Evolutionary conservation across 2,797 vertebrate species (phyloP).

Genomic region (Sebastolobus altivelis): DNA sequence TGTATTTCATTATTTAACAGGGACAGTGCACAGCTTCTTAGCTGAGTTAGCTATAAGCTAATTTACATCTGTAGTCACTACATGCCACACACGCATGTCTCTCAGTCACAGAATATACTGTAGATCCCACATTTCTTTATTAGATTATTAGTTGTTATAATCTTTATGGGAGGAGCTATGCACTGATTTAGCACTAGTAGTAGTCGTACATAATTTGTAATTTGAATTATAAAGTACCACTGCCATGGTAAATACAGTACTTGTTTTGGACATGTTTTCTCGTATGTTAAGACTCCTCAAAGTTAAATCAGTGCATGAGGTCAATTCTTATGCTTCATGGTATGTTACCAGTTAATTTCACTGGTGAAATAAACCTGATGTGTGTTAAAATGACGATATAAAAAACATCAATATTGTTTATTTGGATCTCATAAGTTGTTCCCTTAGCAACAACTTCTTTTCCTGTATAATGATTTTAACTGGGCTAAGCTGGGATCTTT

Average conservation of each 20-base stretch:
- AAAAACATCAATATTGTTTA: background rate
- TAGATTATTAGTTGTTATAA: conserved; percentile 14
- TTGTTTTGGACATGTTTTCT: background rate
- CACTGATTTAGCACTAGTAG: background rate
- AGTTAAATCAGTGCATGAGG: background rate
- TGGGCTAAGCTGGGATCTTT: no score
- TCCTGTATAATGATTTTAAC: background rate
- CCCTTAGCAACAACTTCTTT: background rate
- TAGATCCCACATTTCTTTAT: background rate
- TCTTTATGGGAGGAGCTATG: background rate
- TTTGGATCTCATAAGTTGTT: background rate
- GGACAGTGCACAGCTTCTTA: no score
- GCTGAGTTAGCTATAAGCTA: no score
- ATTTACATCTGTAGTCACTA: no score
- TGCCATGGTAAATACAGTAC: background rate
- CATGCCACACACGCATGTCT: background rate
- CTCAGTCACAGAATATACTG: conserved; percentile 6
- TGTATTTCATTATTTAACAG: no score
- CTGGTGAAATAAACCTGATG: background rate
- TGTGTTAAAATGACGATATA: background rate
- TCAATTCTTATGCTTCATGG: background rate
- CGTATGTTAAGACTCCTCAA: background rate
- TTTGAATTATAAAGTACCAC: background rate
- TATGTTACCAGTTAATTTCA: background rate
- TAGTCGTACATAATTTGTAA: background rate